phyloP scores from a whole-genome alignment of 2,797 vertebrate genomes.

The Neosalanx taihuensis region DNA sequence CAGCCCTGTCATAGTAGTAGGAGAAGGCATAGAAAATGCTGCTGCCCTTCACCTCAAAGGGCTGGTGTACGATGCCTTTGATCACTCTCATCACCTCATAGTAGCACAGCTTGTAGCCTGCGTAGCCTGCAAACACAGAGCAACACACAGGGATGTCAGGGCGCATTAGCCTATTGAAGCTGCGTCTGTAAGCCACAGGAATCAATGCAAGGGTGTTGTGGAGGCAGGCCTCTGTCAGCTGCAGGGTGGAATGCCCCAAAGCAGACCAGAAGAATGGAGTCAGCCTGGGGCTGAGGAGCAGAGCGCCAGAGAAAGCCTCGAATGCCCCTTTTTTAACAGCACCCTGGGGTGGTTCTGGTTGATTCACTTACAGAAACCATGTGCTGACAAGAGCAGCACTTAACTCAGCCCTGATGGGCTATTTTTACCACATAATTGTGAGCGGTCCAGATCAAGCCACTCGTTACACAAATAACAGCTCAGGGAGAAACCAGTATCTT shows the following conservation, averaged over 20 bases:
- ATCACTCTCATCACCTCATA: conserved; percentile 88
- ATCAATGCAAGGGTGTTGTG: not conserved
- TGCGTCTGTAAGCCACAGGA: not conserved
- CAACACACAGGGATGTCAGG: conserved; percentile 4
- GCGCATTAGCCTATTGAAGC: too few species aligned
- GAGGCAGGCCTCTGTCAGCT: not conserved
- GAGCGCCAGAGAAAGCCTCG: conserved; percentile 62
- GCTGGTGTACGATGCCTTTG: conserved; percentile 88
- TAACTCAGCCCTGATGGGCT: conserved; percentile 59
- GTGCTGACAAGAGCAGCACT: conserved; percentile 67
- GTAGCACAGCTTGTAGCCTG: conserved; percentile 93
- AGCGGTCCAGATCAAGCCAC: conserved; percentile 69
- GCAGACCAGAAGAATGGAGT: conserved; percentile 43
- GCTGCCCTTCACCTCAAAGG: conserved; percentile 85
- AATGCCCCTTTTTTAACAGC: conserved; percentile 57
- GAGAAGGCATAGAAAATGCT: conserved; percentile 96
- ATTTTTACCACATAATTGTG: conserved; percentile 78
- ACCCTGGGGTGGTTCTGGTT: conserved; percentile 45
- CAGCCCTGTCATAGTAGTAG: conserved; percentile 94
- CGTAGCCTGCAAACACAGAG: conserved; percentile 75
- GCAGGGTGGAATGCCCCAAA: conserved; percentile 29
- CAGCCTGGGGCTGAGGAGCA: conserved; percentile 33
- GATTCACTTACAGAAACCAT: conserved; percentile 62
- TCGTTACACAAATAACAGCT: conserved; percentile 71
- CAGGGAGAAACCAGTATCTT: conserved; percentile 70